phyloP scores from a whole-genome alignment of 2,888 invertebrate species.

The Drepanosiphum platanoidis region DNA sequence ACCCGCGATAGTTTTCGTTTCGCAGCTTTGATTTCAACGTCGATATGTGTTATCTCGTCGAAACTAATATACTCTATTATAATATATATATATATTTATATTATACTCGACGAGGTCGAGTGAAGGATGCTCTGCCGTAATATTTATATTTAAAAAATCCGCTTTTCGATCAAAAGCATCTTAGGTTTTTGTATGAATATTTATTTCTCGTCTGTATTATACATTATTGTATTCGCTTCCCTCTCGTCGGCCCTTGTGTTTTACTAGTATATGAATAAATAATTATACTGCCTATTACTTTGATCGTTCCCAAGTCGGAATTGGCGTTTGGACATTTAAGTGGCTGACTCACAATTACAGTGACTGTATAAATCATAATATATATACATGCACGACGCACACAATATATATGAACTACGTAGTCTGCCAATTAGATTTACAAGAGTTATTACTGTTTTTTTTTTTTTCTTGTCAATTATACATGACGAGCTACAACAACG shows the following conservation, averaged over 20 bases:
- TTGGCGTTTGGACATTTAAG: background rate
- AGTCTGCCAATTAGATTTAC: background rate
- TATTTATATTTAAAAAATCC: too few relatives aligned
- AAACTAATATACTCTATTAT: background rate
- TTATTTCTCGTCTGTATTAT: background rate
- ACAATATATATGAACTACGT: background rate
- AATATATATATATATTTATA: too few relatives aligned
- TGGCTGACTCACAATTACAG: background rate
- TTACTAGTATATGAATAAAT: background rate
- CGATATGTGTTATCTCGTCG: too few relatives aligned
- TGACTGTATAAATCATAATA: background rate
- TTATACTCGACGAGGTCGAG: too few relatives aligned
- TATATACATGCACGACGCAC: background rate
- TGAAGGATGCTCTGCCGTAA: too few relatives aligned
- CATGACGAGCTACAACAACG: too few relatives aligned
- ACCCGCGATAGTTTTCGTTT: background rate
- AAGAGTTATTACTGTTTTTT: background rate
- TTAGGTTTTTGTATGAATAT: background rate
- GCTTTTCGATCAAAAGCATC: too few relatives aligned
- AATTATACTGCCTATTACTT: background rate
- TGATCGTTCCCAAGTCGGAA: background rate
- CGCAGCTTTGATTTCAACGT: too few relatives aligned
- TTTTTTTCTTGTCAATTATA: background rate
- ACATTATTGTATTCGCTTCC: background rate
- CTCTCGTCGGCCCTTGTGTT: background rate